Evolutionary conservation across 2,113 vertebrate genomes (phyloP).

Genomic region (Neofelis nebulosa): DNA sequence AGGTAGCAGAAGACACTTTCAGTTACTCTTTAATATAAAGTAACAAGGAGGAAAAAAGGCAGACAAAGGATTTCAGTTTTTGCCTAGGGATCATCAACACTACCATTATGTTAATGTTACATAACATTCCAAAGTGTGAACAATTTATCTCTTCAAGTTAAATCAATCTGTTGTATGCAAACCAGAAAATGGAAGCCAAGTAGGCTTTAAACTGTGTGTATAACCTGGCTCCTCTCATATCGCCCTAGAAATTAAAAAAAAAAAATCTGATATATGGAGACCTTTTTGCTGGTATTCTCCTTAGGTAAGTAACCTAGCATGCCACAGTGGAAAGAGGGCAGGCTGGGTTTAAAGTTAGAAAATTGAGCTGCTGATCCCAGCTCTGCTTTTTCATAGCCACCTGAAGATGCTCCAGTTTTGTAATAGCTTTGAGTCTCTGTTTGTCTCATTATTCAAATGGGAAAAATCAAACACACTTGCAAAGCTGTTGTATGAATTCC

Average conservation of each 20-base stretch:
- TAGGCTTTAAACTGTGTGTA: background rate
- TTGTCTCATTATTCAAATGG: slow-evolving; percentile 9
- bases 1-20: background rate
- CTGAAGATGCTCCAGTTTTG: background rate
- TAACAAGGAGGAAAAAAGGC: background rate
- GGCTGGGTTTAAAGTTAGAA: background rate
- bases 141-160: slow-evolving; percentile 27
- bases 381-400: background rate
- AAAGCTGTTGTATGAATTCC: background rate
- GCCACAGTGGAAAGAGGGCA: background rate
- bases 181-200: background rate
- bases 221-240: background rate
- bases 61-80: background rate
- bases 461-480: background rate
- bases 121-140: background rate
- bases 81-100: background rate
- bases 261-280: background rate
- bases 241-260: background rate
- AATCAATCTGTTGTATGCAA: background rate
- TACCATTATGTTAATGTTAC: background rate
- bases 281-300: background rate
- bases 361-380: background rate
- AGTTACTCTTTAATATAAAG: background rate
- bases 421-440: background rate
- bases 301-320: background rate